phyloP scores from a whole-genome alignment of 2,888 invertebrate genomes.

The Odontocerum albicorne region DNA sequence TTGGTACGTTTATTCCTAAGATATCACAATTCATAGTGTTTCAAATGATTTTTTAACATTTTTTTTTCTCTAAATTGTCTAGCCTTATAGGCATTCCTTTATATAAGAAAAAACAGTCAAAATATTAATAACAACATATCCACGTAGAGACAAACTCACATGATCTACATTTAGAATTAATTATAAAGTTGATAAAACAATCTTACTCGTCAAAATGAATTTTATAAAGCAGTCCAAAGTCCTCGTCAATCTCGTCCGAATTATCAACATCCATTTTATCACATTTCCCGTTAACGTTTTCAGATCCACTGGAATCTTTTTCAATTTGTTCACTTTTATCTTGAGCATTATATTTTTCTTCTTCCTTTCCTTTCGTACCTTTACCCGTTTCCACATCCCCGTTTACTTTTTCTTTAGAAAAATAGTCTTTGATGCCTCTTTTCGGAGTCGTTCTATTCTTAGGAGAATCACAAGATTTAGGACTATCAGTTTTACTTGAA shows the following conservation, averaged over 20 bases:
- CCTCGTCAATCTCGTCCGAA: conserved; percentile 36
- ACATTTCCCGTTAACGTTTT: conserved; percentile 37
- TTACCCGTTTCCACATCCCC: conserved; percentile 1
- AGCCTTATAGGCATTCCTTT: no score
- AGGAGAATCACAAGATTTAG: conserved; percentile 20
- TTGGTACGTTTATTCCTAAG: no score
- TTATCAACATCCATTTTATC: conserved; percentile 19
- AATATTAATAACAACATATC: no score
- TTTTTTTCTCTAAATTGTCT: no score
- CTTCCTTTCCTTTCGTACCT: neutral
- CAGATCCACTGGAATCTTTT: neutral
- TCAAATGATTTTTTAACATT: no score
- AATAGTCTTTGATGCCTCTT: conserved; percentile 31
- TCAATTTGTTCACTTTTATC: conserved; percentile 11
- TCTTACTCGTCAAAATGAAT: conserved; percentile 48
- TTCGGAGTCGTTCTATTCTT: conserved; percentile 19
- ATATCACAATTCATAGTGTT: no score
- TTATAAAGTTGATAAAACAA: no score
- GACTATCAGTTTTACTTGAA: conserved; percentile 8
- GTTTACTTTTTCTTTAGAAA: conserved; percentile 17
- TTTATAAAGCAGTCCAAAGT: conserved; percentile 51
- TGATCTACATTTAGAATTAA: no score
- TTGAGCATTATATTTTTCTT: conserved; percentile 37
- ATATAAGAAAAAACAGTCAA: no score
- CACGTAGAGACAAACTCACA: no score